Conservation (phyloP, 2,888 invertebrate species). For the Spilosoma lubricipeda region DNA sequence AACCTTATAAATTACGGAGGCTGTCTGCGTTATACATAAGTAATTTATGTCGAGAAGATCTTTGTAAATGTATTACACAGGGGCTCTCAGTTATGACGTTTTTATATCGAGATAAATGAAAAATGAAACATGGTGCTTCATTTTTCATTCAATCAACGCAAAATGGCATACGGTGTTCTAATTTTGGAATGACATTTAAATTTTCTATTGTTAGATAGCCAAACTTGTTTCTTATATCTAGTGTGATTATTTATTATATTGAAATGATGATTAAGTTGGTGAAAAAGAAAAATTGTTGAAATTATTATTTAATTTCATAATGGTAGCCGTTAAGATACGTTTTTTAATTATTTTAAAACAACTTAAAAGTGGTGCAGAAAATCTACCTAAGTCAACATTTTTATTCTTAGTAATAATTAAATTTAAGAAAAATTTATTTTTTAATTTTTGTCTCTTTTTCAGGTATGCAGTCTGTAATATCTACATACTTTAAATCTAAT, state of each 20-base stretch:
- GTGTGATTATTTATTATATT: too few species aligned
- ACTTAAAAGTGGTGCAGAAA: too few species aligned
- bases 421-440: too few species aligned
- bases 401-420: too few species aligned
- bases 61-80: neutral
- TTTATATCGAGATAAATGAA: neutral
- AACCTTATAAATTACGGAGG: neutral
- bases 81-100: neutral
- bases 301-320: too few species aligned
- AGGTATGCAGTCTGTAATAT: conserved; percentile 18
- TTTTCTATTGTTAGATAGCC: neutral
- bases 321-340: too few species aligned
- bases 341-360: too few species aligned
- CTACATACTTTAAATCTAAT: neutral
- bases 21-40: neutral
- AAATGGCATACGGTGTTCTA: neutral
- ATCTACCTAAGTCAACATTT: too few species aligned
- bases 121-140: neutral
- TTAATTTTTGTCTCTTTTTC: conserved; percentile 12
- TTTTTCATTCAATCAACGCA: neutral
- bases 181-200: neutral
- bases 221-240: neutral
- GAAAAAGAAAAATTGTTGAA: too few species aligned
- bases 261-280: too few species aligned
- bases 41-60: neutral